Evolutionary conservation across 2,888 invertebrate genomes (phyloP).

Genomic region (Polydrusus tereticollis): DNA sequence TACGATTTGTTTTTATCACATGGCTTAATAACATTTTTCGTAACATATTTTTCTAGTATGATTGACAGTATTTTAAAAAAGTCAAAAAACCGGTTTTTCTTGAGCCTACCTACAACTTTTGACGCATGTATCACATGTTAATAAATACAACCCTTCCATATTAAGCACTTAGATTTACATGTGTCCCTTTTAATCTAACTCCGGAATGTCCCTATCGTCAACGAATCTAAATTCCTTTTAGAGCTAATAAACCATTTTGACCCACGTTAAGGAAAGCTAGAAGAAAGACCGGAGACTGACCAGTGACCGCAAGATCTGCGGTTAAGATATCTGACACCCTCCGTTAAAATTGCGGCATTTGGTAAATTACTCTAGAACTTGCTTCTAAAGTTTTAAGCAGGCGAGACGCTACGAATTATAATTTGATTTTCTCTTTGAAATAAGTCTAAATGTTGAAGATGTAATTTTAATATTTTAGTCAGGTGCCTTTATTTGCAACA

Average conservation of each 20-base stretch:
- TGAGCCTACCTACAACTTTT: too few relatives aligned
- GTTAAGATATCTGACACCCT: slow-evolving; percentile 20
- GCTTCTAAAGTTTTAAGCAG: neutral
- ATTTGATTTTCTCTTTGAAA: neutral
- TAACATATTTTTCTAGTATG: too few relatives aligned
- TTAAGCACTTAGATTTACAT: neutral
- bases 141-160: neutral
- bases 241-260: slow-evolving; percentile 15
- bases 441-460: neutral
- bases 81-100: too few relatives aligned
- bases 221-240: slow-evolving; percentile 18
- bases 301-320: slow-evolving; percentile 19
- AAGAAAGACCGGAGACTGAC: slow-evolving; percentile 8
- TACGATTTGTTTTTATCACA: too few relatives aligned
- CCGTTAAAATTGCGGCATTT: neutral
- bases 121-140: too few relatives aligned
- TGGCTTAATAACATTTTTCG: too few relatives aligned
- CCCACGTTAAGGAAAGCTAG: neutral
- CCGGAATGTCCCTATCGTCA: neutral
- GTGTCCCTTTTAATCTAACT: slow-evolving; percentile 5
- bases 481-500: too few relatives aligned
- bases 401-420: neutral
- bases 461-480: neutral
- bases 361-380: neutral
- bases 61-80: too few relatives aligned